These are phyloP conservation scores for pig (Sus scrofa) DNA, from an alignment of 2,113 vertebrate genomes.

Conservation along the genomic window T2T-Sscrofa CM000824.6:211513501-211514000, in stretches of 20 bases:
- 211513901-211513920: not conserved
- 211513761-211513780: not conserved
- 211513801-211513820: not conserved
- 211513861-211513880: not conserved
- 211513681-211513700: not conserved
- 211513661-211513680: not conserved
- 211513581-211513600: not conserved
- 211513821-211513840: not conserved
- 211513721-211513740: not conserved
- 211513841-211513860: not conserved
- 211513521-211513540: not conserved
- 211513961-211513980: not conserved
- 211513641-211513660: not conserved
- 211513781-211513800: not conserved
- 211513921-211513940: not conserved
- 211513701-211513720: not conserved
- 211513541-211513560: slow-evolving; percentile 10
- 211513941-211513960: not conserved
- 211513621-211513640: slow-evolving; percentile 50
- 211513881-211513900: not conserved
- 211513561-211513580: not conserved
- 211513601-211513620: not conserved
- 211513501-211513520: not conserved
- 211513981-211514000: not conserved
- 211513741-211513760: not conserved